A percentile compares a stretch with the other conserved stretches of the same genome.
Evolutionary conservation across 2,797 vertebrate genomes (phyloP).

Genomic region (Acanthurus lineatus): DNA sequence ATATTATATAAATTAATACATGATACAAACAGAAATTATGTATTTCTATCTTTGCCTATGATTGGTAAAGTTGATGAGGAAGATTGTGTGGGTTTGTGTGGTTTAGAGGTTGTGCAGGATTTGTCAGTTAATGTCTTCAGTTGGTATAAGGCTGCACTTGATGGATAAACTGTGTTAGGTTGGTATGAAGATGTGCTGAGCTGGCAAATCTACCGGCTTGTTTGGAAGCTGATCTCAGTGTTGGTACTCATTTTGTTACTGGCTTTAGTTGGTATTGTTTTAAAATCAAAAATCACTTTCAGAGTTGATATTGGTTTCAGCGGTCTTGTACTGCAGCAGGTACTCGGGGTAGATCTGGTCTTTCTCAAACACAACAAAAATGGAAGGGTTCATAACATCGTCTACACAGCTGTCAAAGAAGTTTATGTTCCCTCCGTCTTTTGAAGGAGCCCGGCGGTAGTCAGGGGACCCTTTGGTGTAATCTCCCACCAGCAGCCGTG

Average conservation of each 20-base stretch:
- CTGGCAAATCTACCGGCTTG: fast-evolving
- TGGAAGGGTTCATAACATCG: constrained; percentile 69
- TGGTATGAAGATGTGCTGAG: neutral
- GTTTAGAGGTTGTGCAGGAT: neutral
- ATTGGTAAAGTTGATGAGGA: fast-evolving
- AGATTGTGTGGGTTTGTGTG: fast-evolving
- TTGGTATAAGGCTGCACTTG: neutral
- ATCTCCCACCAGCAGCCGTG: constrained; percentile 91
- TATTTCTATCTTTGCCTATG: too few species aligned
- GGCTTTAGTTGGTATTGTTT: too few species aligned
- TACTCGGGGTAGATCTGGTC: constrained; percentile 87
- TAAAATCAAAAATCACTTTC: neutral
- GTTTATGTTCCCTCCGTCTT: constrained; percentile 69
- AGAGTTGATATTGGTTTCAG: neutral
- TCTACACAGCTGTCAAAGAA: constrained; percentile 87
- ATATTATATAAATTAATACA: neutral
- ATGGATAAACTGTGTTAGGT: neutral
- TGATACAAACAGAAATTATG: neutral
- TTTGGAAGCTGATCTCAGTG: neutral
- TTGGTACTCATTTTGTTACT: neutral
- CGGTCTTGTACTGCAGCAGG: constrained; percentile 76
- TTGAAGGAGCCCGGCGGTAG: constrained; percentile 81
- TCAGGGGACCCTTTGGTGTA: constrained; percentile 83
- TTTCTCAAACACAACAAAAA: constrained; percentile 85
- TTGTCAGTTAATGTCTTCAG: neutral